phyloP scores from a whole-genome alignment of 1,140 invertebrate genomes.

The Goniozus legneri region DNA sequence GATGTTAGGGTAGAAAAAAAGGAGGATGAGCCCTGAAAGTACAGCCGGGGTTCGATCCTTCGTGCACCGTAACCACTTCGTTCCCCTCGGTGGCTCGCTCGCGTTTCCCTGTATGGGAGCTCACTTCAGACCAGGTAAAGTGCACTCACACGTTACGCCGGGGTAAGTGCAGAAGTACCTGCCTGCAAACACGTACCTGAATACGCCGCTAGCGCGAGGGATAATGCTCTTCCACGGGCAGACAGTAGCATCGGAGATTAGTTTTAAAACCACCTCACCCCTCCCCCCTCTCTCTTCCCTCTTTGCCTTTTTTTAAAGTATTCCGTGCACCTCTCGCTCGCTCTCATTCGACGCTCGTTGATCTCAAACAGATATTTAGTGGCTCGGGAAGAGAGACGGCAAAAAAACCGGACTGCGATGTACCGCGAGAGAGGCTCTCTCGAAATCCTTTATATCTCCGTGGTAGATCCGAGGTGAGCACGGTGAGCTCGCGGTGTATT shows the following conservation, averaged over 20 bases:
- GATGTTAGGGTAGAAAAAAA: slow-evolving; percentile 2
- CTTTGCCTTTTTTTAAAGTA: too few species aligned
- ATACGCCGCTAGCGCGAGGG: slow-evolving; percentile 15
- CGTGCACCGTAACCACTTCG: too few species aligned
- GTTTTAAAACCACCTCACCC: slow-evolving; percentile 1
- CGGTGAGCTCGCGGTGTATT: too few species aligned
- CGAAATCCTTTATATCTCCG: background rate
- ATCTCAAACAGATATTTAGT: background rate
- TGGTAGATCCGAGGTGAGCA: too few species aligned
- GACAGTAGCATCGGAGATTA: slow-evolving; percentile 16
- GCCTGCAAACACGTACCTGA: slow-evolving; percentile 24
- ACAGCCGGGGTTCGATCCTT: too few species aligned
- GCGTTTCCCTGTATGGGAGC: too few species aligned
- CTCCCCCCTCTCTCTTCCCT: too few species aligned
- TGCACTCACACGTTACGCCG: too few species aligned
- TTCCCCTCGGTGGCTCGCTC: too few species aligned
- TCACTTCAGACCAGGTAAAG: too few species aligned
- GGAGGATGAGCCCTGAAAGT: background rate
- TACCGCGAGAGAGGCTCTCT: background rate
- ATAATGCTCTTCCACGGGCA: slow-evolving; percentile 23
- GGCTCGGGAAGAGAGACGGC: too few species aligned
- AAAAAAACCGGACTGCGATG: background rate
- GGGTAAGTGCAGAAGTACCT: slow-evolving; percentile 23
- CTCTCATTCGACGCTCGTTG: background rate
- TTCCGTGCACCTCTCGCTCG: too few species aligned